Evolutionary conservation across 2,113 vertebrate species (phyloP).

Genomic region (Sylvietta virens): DNA sequence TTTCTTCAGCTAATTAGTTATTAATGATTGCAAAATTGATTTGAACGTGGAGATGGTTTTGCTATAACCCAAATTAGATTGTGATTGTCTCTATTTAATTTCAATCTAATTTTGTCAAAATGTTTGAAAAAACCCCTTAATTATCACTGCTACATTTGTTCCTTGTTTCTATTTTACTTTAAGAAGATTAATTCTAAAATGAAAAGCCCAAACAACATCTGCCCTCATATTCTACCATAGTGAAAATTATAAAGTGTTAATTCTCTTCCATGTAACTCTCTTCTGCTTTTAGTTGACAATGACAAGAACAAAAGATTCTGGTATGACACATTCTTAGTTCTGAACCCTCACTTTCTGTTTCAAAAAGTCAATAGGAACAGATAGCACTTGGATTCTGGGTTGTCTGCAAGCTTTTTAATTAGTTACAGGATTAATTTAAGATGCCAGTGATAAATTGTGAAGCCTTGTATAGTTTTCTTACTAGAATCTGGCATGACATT

Average conservation of each 20-base stretch:
- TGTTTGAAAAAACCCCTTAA: neutral
- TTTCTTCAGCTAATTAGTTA: neutral
- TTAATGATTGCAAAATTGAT: neutral
- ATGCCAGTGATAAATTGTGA: constrained; percentile 32
- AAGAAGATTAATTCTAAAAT: neutral
- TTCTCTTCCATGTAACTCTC: neutral
- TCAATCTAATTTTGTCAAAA: neutral
- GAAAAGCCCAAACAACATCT: neutral
- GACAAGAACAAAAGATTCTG: neutral
- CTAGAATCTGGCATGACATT: constrained; percentile 9
- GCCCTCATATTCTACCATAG: neutral
- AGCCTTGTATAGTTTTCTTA: neutral
- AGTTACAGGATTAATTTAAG: constrained; percentile 41
- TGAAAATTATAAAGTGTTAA: neutral
- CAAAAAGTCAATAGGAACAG: constrained; percentile 17
- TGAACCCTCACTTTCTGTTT: neutral
- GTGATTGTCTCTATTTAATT: neutral
- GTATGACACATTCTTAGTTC: neutral
- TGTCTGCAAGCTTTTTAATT: constrained; percentile 24
- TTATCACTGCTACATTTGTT: neutral
- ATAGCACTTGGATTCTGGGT: neutral
- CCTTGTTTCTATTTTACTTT: neutral
- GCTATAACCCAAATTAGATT: neutral
- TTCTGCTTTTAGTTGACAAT: neutral
- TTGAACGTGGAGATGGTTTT: neutral